These are phyloP conservation scores for Corynorhinus townsendii DNA, from an alignment of 2,113 vertebrate species.

Conservation along the genomic window DNA sequence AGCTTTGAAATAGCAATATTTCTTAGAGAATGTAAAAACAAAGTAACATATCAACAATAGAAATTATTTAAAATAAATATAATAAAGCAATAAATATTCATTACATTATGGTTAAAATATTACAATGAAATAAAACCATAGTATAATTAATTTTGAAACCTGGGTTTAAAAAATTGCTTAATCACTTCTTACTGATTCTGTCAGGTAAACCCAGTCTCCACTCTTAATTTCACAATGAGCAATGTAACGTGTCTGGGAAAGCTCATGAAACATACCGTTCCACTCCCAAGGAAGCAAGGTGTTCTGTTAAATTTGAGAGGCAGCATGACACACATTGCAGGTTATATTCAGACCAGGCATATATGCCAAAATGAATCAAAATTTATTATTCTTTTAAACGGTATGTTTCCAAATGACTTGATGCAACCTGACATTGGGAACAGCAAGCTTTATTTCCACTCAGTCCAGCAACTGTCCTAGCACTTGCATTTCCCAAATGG, in stretches of 20 bases:
- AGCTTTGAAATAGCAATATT: not conserved
- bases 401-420: not conserved
- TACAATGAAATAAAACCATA: not conserved
- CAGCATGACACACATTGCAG: not conserved
- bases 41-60: not conserved
- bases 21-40: not conserved
- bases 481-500: constrained; percentile 51
- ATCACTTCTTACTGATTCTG: not conserved
- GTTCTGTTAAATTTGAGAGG: not conserved
- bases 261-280: not conserved
- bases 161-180: not conserved
- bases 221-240: not conserved
- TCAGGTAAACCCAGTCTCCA: not conserved
- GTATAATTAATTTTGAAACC: not conserved
- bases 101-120: not conserved
- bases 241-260: not conserved
- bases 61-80: not conserved
- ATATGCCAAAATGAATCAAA: constrained; percentile 1
- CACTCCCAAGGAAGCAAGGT: not conserved
- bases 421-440: not conserved
- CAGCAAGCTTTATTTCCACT: not conserved
- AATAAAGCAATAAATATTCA: not conserved
- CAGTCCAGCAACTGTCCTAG: constrained; percentile 2
- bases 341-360: constrained; percentile 2
- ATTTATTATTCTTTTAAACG: constrained; percentile 3